Evolutionary conservation across 2,888 invertebrate genomes (phyloP), one percentile per base, ranked within the genome.

Genomic region (Megaustenia siamemsis): DNA sequence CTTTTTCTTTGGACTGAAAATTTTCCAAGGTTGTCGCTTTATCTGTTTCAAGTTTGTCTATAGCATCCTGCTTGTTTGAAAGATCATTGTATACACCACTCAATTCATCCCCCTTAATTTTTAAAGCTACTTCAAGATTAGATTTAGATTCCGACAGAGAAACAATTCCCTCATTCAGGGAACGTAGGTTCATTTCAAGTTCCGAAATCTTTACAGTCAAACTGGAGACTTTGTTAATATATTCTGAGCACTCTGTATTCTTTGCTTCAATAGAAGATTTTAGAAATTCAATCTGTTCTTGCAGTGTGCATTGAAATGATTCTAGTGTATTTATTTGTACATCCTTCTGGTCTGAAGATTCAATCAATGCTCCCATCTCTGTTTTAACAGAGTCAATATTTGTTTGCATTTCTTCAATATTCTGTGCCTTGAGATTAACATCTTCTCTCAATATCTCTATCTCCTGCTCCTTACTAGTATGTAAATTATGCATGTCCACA

Each of bases 61-160:
- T 38, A 21, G 10, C 28, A 21, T 49, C 69, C 69, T 15, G 38
- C n/a, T 71, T 68, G 8, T 43, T 38, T n/a, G 38, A 35, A 43
- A 73, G 49, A 35, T 73, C 53, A 38, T 32, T 38, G 18, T 79
- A 60, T 10, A 79, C 63, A 73, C n/a, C 24, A 35, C 28, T 60
- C 38, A 81, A 12, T 40, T 85, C 81, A 32, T 76, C 40, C 21
- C 68, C 76, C 21, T 35, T 68, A 38, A 21, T 76, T n/a, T 53
- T 53, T 21, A 81, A 28, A 32, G 38, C 77, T 21, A 6, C 45
- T 45, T 45, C 45, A 45, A 45, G 45, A 45, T 45, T 45, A 10
- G 45, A 45, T 45, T 45, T 45, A 10, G 45, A 10, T 12, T 45
- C 45, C 6, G 45, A 45, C 12, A 45, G 8, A 45, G 12, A 10